Evolutionary conservation across 2,888 invertebrate species (phyloP), one percentile per base, ranked within the genome.

Genomic region (Hesperia comma): DNA sequence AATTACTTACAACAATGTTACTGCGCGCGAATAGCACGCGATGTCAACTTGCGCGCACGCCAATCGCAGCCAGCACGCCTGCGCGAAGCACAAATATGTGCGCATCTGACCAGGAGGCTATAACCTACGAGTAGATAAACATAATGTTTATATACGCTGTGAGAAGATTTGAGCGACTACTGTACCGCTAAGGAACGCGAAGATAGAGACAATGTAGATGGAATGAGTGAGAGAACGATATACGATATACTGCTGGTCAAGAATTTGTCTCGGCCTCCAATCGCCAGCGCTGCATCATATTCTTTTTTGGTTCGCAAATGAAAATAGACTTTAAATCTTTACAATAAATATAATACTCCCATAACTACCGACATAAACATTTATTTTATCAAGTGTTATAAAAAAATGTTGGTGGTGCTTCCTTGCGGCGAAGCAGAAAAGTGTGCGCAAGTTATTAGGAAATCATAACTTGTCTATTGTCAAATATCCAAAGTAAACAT

Each of bases 101-200:
- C 92, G 91, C 92, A 86, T 85, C 78, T 77, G 87, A 90, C 89
- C 77, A 90, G 89, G 90, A 77, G 74, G 53, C 15, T 75, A 78
- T 70, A 69, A 60, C 32, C 7, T 53, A 26, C 15, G 43, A 66
- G 64, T 55, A 69, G 63, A 32, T n/a, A 3, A 14, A 17, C 33
- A 12, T 37, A 37, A 12, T 7, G 1, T 1, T 6, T 17, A 17
- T 2, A 15, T 17, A 6, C 46, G 14, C 17, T 14, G 51, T 51
- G 14, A 10, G 21, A 26, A 2, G 53, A 53, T 26, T n/a, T 53
- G 53, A 26, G 26, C 53, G 6, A 53, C 6, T 26, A 26, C 53
- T 26, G n/a, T 2, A 10, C 2, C 19, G 0, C 10, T 7, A 19
- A 21, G 3, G 21, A 21, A 51, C 21, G 51, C 6, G 12, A 2